Conservation (phyloP, 1,140 invertebrate genomes). For the Mya arenaria region DNA sequence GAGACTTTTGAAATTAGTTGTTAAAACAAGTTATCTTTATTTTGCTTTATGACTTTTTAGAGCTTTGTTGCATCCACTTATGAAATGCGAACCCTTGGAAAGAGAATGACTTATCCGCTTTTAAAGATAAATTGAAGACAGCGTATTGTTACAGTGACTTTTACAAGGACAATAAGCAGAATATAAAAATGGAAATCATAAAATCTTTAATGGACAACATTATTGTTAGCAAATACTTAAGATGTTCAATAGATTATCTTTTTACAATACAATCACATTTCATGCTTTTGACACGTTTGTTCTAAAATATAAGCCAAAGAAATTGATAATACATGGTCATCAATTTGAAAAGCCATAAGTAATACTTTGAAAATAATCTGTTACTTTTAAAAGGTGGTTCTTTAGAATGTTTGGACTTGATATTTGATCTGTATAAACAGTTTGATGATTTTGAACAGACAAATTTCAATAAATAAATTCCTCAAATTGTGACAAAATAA, state of each 20-base stretch:
- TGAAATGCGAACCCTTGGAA: no score
- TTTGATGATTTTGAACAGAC: not conserved
- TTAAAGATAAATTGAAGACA: no score
- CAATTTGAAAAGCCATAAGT: constrained; percentile 25
- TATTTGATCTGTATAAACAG: constrained; percentile 32
- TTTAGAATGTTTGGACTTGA: constrained; percentile 24
- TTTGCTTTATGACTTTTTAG: no score
- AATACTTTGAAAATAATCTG: constrained; percentile 34
- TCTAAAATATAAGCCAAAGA: constrained; percentile 30
- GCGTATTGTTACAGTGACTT: no score
- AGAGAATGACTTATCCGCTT: no score
- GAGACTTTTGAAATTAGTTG: no score
- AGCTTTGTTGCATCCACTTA: no score
- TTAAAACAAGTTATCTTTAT: no score
- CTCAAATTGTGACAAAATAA: no score
- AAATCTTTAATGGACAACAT: constrained; percentile 42
- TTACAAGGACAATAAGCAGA: no score
- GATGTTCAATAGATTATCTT: constrained; percentile 43
- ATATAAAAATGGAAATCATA: constrained; percentile 36
- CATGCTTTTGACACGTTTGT: constrained; percentile 48
- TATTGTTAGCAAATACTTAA: constrained; percentile 53
- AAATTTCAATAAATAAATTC: no score
- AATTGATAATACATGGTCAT: not conserved
- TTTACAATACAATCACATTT: constrained; percentile 30
- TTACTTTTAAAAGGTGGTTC: constrained; percentile 17